phyloP scores from a whole-genome alignment of 2,113 vertebrate genomes.

The Ovibos moschatus region DNA sequence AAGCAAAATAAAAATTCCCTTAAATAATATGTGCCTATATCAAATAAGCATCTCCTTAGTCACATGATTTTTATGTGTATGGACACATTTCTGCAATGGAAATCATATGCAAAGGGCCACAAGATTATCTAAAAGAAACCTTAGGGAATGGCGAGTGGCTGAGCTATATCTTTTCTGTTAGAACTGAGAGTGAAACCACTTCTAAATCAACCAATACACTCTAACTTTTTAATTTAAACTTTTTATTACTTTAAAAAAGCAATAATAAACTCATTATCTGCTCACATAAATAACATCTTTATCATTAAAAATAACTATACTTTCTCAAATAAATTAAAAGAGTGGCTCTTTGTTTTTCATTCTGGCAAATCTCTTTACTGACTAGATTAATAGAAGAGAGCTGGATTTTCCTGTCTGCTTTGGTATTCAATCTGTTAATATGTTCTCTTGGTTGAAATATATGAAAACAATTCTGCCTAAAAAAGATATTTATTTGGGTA shows the following conservation, averaged over 20 bases:
- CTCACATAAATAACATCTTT: not conserved
- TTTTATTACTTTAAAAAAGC: not conserved
- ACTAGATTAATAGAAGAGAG: not conserved
- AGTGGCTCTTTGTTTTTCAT: not conserved
- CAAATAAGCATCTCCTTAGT: not conserved
- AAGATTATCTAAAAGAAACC: not conserved
- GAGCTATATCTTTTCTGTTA: not conserved
- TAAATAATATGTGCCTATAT: not conserved
- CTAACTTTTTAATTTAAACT: not conserved
- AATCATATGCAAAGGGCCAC: not conserved
- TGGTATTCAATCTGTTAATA: not conserved
- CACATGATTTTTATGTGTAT: not conserved
- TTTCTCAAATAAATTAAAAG: not conserved
- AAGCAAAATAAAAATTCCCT: not conserved
- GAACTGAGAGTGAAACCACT: not conserved
- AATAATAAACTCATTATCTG: not conserved
- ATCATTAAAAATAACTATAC: not conserved
- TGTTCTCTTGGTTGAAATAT: not conserved
- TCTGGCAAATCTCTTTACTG: not conserved
- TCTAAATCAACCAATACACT: not conserved
- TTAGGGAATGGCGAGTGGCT: not conserved
- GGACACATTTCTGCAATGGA: not conserved
- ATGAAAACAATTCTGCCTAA: not conserved
- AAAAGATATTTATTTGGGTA: not conserved
- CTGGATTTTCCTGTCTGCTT: not conserved